phyloP scores from a whole-genome alignment of 2,113 vertebrate species.

The Sinocyclocheilus grahami region DNA sequence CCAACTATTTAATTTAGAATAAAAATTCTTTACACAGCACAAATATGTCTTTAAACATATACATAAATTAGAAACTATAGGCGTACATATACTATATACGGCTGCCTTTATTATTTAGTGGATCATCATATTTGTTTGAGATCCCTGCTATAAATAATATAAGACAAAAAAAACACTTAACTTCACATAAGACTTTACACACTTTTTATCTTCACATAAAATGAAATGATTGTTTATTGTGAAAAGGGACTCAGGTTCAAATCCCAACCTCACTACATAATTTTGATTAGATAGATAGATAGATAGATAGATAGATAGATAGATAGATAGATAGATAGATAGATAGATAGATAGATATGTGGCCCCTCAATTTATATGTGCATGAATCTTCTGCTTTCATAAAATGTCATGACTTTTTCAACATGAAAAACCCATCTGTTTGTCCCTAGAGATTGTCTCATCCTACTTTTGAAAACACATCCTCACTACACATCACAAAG shows the following conservation, averaged over 20 bases:
- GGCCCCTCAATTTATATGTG: not conserved
- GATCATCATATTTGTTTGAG: not conserved
- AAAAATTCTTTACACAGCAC: not conserved
- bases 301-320: not conserved
- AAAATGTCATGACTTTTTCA: conserved; percentile 68
- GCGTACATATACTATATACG: too few relatives aligned
- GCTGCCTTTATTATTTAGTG: not conserved
- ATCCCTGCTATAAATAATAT: not conserved
- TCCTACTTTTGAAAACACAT: conserved; percentile 64
- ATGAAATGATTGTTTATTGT: too few relatives aligned
- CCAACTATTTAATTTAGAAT: not conserved
- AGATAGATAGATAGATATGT: not conserved
- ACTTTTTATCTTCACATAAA: too few relatives aligned
- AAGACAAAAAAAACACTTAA: too few relatives aligned
- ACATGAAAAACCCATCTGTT: conserved; percentile 77
- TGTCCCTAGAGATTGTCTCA: conserved; percentile 68
- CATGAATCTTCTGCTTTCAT: conserved; percentile 39
- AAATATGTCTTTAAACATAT: too few relatives aligned
- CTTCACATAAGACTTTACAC: too few relatives aligned
- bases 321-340: not conserved
- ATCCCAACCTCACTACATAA: too few relatives aligned
- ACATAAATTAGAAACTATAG: too few relatives aligned
- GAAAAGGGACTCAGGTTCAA: too few relatives aligned
- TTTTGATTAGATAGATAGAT: not conserved
- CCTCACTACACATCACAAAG: conserved; percentile 63